A percentile compares a stretch with the other conserved stretches of the same genome.
phyloP scores from a whole-genome alignment of 2,888 invertebrate species.

The Cryptophagus acutangulus region DNA sequence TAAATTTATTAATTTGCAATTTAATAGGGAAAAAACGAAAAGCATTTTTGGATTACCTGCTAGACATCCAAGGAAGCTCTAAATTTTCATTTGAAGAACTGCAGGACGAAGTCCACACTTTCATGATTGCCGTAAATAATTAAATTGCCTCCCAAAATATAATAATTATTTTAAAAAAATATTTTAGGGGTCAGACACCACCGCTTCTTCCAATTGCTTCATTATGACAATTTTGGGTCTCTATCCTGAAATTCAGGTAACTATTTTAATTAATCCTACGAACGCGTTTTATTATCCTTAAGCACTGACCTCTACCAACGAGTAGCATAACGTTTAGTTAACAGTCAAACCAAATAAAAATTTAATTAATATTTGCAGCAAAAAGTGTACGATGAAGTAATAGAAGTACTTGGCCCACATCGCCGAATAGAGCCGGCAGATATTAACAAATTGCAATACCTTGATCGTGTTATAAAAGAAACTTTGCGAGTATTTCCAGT shows the following conservation, averaged over 20 bases:
- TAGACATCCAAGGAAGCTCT: background rate
- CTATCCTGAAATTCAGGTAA: conserved; percentile 36
- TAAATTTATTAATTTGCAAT: background rate
- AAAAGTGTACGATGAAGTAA: conserved; percentile 27
- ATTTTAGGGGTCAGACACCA: conserved; percentile 37
- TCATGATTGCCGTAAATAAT: conserved; percentile 53
- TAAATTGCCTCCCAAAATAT: background rate
- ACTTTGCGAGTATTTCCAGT: conserved; percentile 30
- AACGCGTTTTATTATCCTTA: background rate
- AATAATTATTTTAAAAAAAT: background rate
- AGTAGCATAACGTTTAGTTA: too few relatives aligned
- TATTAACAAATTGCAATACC: conserved; percentile 24
- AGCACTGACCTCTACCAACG: too few relatives aligned
- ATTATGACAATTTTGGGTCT: conserved; percentile 32
- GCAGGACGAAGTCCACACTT: conserved; percentile 49
- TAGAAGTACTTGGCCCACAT: conserved; percentile 20
- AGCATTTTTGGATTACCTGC: background rate
- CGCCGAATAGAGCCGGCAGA: conserved; percentile 17
- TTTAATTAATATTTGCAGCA: conserved; percentile 20
- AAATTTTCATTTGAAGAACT: background rate
- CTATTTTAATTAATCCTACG: conserved; percentile 13
- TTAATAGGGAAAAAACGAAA: background rate
- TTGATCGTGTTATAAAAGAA: conserved; percentile 31
- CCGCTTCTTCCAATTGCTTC: conserved; percentile 31
- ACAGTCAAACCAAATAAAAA: too few relatives aligned